phyloP scores from a whole-genome alignment of 2,797 vertebrate genomes.

The Dipus sagitta region DNA sequence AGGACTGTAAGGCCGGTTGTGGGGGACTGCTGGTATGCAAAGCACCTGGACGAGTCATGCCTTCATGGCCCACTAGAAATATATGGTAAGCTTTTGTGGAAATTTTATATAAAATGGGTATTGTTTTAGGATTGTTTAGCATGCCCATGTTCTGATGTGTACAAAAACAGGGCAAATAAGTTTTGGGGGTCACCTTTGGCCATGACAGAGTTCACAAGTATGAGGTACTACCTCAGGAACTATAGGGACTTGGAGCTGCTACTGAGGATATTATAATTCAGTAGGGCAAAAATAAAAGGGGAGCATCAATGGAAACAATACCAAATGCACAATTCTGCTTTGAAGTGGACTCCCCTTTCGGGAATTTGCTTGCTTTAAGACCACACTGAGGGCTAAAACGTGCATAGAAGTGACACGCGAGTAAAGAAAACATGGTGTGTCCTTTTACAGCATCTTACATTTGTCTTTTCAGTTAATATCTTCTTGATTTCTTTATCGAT shows the following conservation, averaged over 20 bases:
- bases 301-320: neutral
- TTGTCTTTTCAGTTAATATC: constrained; percentile 10
- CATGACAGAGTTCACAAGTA: neutral
- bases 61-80: neutral
- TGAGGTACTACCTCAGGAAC: neutral
- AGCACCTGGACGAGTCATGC: neutral
- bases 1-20: neutral
- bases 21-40: neutral
- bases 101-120: neutral
- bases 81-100: neutral
- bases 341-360: neutral
- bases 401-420: neutral
- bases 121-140: neutral
- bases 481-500: constrained; percentile 38
- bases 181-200: neutral
- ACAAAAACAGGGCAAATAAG: constrained; percentile 2
- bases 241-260: neutral
- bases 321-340: neutral
- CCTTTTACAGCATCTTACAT: neutral
- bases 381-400: neutral
- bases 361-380: constrained; percentile 35
- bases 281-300: neutral
- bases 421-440: neutral
- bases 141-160: neutral
- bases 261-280: neutral